phyloP scores from a whole-genome alignment of 2,113 vertebrate genomes.

The Anarhynchus alexandrinus region DNA sequence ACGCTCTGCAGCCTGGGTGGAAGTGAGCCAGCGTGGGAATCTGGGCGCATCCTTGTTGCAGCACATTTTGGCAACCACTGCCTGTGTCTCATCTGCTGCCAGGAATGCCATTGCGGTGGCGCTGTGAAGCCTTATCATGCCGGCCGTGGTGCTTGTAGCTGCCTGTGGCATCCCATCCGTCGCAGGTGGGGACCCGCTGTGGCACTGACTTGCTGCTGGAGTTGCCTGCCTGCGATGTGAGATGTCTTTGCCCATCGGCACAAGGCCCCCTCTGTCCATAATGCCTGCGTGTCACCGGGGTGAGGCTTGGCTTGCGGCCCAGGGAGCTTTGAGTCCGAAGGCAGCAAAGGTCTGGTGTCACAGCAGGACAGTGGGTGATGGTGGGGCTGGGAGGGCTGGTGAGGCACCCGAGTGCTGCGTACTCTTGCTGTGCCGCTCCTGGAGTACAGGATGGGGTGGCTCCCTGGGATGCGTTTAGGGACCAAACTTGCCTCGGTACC shows the following conservation, averaged over 20 bases:
- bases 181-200: rapidly evolving
- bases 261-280: background rate
- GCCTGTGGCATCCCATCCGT: rapidly evolving
- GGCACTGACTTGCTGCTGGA: background rate
- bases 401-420: rapidly evolving
- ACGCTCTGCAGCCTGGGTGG: background rate
- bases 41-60: conserved; percentile 14
- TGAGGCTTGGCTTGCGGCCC: background rate
- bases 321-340: background rate
- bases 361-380: background rate
- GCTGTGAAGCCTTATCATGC: background rate
- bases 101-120: background rate
- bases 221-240: background rate
- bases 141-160: rapidly evolving
- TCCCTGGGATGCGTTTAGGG: background rate
- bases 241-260: background rate
- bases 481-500: background rate
- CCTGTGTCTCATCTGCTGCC: background rate
- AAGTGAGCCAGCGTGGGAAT: background rate
- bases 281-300: rapidly evolving
- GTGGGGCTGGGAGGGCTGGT: background rate
- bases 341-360: background rate
- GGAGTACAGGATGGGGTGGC: background rate
- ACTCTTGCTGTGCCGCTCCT: background rate
- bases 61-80: background rate